Evolutionary conservation across 2,797 vertebrate genomes (phyloP).

Genomic region (Sphenopsis melanotis): DNA sequence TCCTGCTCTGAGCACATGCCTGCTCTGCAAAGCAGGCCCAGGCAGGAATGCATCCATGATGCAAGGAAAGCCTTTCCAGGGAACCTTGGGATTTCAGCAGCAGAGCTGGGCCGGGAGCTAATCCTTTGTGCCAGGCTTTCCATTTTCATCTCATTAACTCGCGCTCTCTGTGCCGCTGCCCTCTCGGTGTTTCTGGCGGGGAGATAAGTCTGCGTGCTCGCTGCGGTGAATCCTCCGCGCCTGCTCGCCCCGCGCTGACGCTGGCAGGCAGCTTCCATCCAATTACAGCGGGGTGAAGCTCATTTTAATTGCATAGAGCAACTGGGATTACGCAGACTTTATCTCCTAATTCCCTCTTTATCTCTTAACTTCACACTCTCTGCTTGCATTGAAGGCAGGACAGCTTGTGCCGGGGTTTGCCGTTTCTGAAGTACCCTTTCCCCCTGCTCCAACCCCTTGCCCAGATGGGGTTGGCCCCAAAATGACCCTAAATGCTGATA

Average conservation of each 20-base stretch:
- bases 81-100: slow-evolving; percentile 13
- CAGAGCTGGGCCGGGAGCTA: slow-evolving; percentile 1
- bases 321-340: slow-evolving; percentile 70
- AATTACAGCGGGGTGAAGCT: slow-evolving; percentile 69
- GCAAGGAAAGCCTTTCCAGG: neutral
- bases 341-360: slow-evolving; percentile 73
- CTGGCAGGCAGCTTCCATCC: slow-evolving; percentile 63
- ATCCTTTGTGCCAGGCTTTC: slow-evolving; percentile 61
- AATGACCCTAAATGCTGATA: neutral
- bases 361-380: slow-evolving; percentile 69
- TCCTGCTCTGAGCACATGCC: neutral
- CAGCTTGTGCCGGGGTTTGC: slow-evolving; percentile 24
- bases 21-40: neutral
- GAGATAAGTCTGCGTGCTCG: slow-evolving; percentile 41
- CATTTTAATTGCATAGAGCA: slow-evolving; percentile 72
- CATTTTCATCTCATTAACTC: slow-evolving; percentile 60
- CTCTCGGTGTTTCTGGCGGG: slow-evolving; percentile 23
- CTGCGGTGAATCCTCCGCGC: neutral
- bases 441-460: neutral
- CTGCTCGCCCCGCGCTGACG: slow-evolving; percentile 8
- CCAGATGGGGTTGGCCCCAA: neutral
- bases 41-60: neutral
- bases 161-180: slow-evolving; percentile 30
- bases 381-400: slow-evolving; percentile 45
- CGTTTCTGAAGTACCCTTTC: slow-evolving; percentile 22